phyloP scores from a whole-genome alignment of 2,888 invertebrate genomes.

The Tipula lateralis region DNA sequence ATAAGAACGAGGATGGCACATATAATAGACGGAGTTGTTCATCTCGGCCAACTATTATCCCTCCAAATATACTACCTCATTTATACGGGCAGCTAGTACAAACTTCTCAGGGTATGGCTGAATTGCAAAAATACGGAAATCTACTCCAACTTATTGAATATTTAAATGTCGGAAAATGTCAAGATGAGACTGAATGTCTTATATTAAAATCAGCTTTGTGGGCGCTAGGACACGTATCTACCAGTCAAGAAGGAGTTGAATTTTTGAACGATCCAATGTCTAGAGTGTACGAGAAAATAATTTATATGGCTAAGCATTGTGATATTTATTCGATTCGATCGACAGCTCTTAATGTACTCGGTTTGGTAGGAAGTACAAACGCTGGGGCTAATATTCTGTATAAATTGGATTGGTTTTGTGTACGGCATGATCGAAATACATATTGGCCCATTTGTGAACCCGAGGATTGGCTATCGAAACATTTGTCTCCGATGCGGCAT shows the following conservation, averaged over 20 bases:
- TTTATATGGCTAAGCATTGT: slow-evolving; percentile 71
- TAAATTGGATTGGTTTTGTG: slow-evolving; percentile 67
- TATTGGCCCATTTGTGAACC: slow-evolving; percentile 71
- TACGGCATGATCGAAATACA: slow-evolving; percentile 70
- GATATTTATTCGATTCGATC: slow-evolving; percentile 84
- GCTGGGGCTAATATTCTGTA: slow-evolving; percentile 75
- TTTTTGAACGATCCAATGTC: slow-evolving; percentile 55
- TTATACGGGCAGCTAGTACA: slow-evolving; percentile 77
- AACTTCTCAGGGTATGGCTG: slow-evolving; percentile 54
- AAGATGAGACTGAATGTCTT: slow-evolving; percentile 64
- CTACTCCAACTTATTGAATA: slow-evolving; percentile 42
- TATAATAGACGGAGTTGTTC: slow-evolving; percentile 65
- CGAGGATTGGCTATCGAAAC: slow-evolving; percentile 54
- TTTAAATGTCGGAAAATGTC: slow-evolving; percentile 52
- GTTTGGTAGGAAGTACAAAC: slow-evolving; percentile 76
- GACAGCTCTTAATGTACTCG: slow-evolving; percentile 83
- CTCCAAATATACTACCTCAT: slow-evolving; percentile 60
- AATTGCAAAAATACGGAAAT: slow-evolving; percentile 44
- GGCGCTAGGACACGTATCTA: slow-evolving; percentile 80
- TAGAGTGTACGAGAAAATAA: slow-evolving; percentile 48
- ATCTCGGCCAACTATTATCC: slow-evolving; percentile 53
- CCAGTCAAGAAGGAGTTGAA: slow-evolving; percentile 69
- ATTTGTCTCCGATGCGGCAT: slow-evolving; percentile 49
- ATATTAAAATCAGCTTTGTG: slow-evolving; percentile 84
- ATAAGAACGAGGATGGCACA: slow-evolving; percentile 70